Conservation (phyloP, 1,140 invertebrate genomes). For the Lethrus apterus region DNA sequence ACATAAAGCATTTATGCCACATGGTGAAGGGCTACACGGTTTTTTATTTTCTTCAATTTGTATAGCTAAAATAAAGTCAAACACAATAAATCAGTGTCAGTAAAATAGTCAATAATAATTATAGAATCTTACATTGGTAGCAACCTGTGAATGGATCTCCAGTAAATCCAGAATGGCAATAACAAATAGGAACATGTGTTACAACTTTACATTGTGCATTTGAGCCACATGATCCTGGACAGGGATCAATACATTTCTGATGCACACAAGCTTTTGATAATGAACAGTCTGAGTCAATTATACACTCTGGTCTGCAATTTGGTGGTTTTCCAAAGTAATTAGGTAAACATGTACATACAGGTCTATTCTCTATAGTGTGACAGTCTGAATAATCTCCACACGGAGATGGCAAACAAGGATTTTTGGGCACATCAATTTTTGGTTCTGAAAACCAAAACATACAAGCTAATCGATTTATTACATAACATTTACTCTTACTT, state of each 20-base stretch:
- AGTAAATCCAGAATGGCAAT: conserved; percentile 44
- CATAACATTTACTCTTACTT: conserved; percentile 27
- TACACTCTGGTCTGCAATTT: conserved; percentile 57
- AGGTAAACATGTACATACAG: conserved; percentile 54
- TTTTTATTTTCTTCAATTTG: conserved; percentile 43
- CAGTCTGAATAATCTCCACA: conserved; percentile 62
- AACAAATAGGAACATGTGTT: conserved; percentile 57
- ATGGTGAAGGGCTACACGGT: conserved; percentile 59
- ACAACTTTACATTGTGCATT: conserved; percentile 57
- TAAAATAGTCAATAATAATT: conserved; percentile 9
- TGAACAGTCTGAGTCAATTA: conserved; percentile 55
- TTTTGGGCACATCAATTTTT: conserved; percentile 26
- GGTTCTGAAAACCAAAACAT: conserved; percentile 31
- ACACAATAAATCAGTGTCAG: neutral
- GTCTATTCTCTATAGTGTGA: conserved; percentile 47
- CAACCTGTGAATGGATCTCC: conserved; percentile 53
- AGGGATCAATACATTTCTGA: conserved; percentile 61
- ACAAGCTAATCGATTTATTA: conserved; percentile 30
- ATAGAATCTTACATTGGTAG: conserved; percentile 33
- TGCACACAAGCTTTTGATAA: conserved; percentile 54
- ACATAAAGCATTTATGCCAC: conserved; percentile 74
- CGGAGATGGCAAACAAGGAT: conserved; percentile 66
- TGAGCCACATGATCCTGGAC: conserved; percentile 54
- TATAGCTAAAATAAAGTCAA: conserved; percentile 30
- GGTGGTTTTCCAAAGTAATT: conserved; percentile 56